A percentile compares a stretch with the other conserved stretches of the same genome.
Evolutionary conservation across 1,140 invertebrate genomes (phyloP).

Genomic region (Microplitis demolitor): DNA sequence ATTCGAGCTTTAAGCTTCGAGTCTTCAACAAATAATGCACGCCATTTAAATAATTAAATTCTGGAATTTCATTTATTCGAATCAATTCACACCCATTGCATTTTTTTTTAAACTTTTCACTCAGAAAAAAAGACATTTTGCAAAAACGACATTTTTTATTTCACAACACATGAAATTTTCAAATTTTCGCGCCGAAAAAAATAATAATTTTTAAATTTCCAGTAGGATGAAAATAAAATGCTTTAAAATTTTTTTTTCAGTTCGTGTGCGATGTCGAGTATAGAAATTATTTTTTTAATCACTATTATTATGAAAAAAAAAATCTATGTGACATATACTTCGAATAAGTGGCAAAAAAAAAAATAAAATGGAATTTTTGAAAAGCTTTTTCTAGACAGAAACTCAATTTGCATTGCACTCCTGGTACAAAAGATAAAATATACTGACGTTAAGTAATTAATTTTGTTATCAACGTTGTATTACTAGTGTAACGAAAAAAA

Average conservation of each 20-base stretch:
- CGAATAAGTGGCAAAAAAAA: neutral
- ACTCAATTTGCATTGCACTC: neutral
- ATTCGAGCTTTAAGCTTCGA: neutral
- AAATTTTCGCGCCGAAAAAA: no score
- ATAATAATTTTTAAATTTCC: no score
- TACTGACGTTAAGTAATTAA: conserved; percentile 5
- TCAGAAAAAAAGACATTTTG: no score
- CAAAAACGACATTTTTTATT: no score
- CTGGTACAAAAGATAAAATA: neutral
- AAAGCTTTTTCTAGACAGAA: neutral
- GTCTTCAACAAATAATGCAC: neutral
- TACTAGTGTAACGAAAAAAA: neutral
- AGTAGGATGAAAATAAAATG: no score
- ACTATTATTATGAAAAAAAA: neutral
- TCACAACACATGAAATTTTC: no score
- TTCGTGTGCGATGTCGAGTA: neutral
- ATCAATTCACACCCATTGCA: no score
- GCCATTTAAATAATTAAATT: neutral
- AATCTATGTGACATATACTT: neutral
- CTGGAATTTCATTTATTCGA: neutral
- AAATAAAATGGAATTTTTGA: neutral
- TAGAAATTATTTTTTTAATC: no score
- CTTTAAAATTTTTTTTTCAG: neutral
- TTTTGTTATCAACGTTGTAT: neutral
- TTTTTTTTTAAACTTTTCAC: no score